Evolutionary conservation across 2,888 invertebrate species (phyloP).

Genomic region (Andrena bucephala): DNA sequence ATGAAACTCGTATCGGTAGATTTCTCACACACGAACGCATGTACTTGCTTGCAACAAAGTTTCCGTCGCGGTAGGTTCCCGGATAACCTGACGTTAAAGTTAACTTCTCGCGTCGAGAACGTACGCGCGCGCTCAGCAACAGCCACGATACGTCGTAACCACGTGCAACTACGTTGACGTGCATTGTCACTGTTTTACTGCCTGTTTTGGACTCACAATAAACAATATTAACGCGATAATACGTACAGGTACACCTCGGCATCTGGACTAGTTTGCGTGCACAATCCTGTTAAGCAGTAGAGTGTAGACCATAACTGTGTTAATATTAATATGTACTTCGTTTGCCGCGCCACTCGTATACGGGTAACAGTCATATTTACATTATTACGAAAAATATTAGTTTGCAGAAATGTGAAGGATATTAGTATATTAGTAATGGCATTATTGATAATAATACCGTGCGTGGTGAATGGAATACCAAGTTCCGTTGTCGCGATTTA

Average conservation of each 20-base stretch:
- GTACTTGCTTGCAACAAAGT: neutral
- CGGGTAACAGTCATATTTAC: too few species aligned
- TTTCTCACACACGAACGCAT: neutral
- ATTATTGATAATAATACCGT: slow-evolving; percentile 13
- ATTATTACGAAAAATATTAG: too few species aligned
- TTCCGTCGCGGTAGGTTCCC: neutral
- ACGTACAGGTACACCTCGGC: neutral
- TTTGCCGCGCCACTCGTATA: too few species aligned
- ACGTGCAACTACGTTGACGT: neutral
- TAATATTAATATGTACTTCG: too few species aligned
- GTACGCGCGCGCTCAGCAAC: neutral
- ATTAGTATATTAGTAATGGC: slow-evolving; percentile 20
- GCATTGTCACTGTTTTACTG: slow-evolving; percentile 9
- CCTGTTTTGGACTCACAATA: slow-evolving; percentile 4
- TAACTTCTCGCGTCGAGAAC: slow-evolving; percentile 16
- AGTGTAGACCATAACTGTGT: too few species aligned
- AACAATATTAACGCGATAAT: slow-evolving; percentile 45
- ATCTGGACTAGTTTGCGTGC: neutral
- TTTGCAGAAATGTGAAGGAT: neutral
- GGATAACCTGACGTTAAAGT: slow-evolving; percentile 16
- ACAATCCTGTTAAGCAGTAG: slow-evolving; percentile 8
- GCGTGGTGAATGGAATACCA: neutral
- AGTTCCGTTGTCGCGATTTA: neutral
- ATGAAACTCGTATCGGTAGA: neutral
- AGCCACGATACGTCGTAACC: too few species aligned